Base-by-base conservation (phyloP, 2,113 vertebrate genomes). In the Rattus rattus region DNA sequence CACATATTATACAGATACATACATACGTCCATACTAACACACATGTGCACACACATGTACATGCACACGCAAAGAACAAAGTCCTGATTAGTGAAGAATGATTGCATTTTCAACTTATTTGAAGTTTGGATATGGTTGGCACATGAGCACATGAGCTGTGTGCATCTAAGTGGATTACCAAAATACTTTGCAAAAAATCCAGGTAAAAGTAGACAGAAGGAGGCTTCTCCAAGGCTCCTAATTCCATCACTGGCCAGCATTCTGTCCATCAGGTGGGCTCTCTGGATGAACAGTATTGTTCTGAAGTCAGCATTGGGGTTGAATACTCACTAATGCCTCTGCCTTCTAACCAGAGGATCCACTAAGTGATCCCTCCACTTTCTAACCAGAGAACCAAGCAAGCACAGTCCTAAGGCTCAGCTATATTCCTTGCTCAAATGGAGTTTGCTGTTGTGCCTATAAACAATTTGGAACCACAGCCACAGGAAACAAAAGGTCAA, bases 91-190 rank as follows among this genome's bases (percentile, higher is more conserved):
- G 30, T 73, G 65, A 1, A 22, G 73, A 80, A 85, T 47, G 80
- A 24, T 1, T 0, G 3, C 12, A 7, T 33, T 70, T 30, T 28
- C 63, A 80, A 65, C 52, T 33, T 59, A 12, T 43, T 75, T 77
- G 13, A 85, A 36, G 36, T 14, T 30, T 0, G 1, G 92, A 83
- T 24, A 43, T 63, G 67, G 92, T n/a, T 90, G 92, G 73, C 16
- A 0, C 61, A 63, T 19, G 83, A 96, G 90, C 92, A 95, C 56
- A 96, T 7, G 94, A 93, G 33, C 33, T 22, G 33, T 39, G 52
- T 77, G 80, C 0, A 69, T 81, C 69, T 94, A 72, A 73, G 59
- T 79, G 81, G 88, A 54, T 43, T 43, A 33, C 77, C 59, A 33
- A 56, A 4, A 39, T 79, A 65, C 43, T 47, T 12, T 91, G 91